phyloP scores from a whole-genome alignment of 2,888 invertebrate genomes.

The Hydriomena furcata region DNA sequence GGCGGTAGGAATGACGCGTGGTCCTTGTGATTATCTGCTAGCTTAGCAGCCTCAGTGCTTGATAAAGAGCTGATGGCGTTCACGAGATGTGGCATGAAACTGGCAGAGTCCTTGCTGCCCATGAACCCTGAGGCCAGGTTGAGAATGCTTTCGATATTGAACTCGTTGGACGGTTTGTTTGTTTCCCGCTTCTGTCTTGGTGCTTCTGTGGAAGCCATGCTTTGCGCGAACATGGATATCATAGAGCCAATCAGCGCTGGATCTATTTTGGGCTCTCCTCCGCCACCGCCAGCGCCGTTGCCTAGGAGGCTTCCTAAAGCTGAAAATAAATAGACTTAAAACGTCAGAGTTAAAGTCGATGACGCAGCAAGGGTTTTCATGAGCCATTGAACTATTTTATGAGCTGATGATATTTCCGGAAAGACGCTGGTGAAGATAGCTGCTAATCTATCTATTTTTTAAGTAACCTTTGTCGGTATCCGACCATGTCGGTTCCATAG shows the following conservation, averaged over 20 bases:
- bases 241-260: constrained; percentile 78
- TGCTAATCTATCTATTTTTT: too few species aligned
- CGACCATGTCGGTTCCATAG: too few species aligned
- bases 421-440: too few species aligned
- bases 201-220: constrained; percentile 55
- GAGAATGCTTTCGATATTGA: constrained; percentile 81
- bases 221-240: constrained; percentile 75
- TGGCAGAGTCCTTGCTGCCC: constrained; percentile 65
- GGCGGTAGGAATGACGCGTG: constrained; percentile 89
- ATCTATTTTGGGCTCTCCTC: constrained; percentile 84
- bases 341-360: too few species aligned
- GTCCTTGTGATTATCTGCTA: constrained; percentile 85
- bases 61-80: constrained; percentile 85
- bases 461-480: too few species aligned
- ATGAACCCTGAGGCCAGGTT: constrained; percentile 82
- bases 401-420: too few species aligned
- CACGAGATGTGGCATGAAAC: constrained; percentile 87
- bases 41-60: constrained; percentile 84
- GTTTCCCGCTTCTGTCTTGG: constrained; percentile 57
- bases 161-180: constrained; percentile 53
- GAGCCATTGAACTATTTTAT: too few species aligned
- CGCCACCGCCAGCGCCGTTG: constrained; percentile 43
- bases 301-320: constrained; percentile 82
- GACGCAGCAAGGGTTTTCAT: too few species aligned
- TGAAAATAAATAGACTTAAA: constrained; percentile 41